These are phyloP conservation scores for Sibirionetta formosa DNA, from an alignment of 2,797 vertebrate species.

Conservation along the genomic window DNA sequence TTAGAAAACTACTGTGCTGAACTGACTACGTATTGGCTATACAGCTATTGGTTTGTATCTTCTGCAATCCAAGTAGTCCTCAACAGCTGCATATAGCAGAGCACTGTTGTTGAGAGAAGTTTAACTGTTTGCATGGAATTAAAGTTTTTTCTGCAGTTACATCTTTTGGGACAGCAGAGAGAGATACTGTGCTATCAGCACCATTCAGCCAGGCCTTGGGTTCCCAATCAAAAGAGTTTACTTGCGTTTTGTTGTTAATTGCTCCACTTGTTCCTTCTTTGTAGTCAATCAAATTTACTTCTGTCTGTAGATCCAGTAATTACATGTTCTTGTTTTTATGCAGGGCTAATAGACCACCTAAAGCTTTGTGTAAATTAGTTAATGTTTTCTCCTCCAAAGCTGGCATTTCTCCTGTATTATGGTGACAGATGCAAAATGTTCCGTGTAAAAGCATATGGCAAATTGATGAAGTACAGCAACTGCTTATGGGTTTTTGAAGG, in stretches of 20 bases:
- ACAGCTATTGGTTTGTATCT: not conserved
- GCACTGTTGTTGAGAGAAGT: not conserved
- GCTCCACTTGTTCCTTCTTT: conserved; percentile 24
- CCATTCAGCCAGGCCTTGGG: not conserved
- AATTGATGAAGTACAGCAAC: not conserved
- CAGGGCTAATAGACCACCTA: conserved; percentile 68
- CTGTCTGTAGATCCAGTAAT: conserved; percentile 42
- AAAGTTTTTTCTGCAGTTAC: not conserved
- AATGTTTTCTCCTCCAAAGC: conserved; percentile 52
- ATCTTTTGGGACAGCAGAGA: rapidly evolving
- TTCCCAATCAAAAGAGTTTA: not conserved
- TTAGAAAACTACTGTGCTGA: not conserved
- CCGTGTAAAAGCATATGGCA: conserved; percentile 36
- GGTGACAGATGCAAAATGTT: conserved; percentile 57
- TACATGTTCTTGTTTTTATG: conserved; percentile 16
- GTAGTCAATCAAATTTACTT: conserved; percentile 54
- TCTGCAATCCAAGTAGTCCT: not conserved
- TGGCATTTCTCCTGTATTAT: conserved; percentile 28
- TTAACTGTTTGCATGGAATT: not conserved
- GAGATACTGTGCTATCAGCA: not conserved
- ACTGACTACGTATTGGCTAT: not conserved
- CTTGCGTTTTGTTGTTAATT: conserved; percentile 37
- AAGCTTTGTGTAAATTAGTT: conserved; percentile 60
- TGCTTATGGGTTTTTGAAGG: conserved; percentile 6
- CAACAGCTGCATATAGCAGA: not conserved